Percentiles rank a stretch among this genome's conserved stretches.
Conservation (phyloP, 2,113 vertebrate species). For the Malaclemys terrapin region DNA sequence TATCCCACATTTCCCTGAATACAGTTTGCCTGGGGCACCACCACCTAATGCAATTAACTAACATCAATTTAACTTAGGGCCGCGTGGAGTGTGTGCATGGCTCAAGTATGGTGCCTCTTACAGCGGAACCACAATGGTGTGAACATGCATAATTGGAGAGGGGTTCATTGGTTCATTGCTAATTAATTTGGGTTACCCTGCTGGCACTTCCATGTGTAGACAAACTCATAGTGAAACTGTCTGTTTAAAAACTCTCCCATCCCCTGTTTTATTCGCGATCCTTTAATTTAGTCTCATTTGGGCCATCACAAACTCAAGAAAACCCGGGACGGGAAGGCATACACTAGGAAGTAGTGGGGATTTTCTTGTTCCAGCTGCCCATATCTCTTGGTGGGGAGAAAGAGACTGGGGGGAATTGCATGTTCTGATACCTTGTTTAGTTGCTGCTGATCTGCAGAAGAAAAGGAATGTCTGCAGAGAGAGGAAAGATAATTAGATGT, state of each 20-base stretch:
- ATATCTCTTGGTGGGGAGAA: not conserved
- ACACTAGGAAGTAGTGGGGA: not conserved
- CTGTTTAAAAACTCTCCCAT: not conserved
- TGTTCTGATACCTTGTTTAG: not conserved
- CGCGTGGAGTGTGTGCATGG: accelerated
- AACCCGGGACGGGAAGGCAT: not conserved
- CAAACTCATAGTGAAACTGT: not conserved
- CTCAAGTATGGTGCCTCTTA: not conserved
- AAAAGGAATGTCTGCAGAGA: not conserved
- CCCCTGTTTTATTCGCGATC: not conserved
- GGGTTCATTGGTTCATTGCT: too few species aligned
- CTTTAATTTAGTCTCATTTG: not conserved
- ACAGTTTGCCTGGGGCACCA: not conserved
- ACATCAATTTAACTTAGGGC: not conserved
- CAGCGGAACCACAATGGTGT: too few species aligned
- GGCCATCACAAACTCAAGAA: not conserved
- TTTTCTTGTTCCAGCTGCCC: not conserved
- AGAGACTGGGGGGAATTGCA: not conserved
- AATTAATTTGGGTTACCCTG: too few species aligned
- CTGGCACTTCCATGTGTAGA: too few species aligned
- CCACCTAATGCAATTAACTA: not conserved
- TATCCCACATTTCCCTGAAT: not conserved
- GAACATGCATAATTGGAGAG: too few species aligned
- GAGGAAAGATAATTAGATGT: not conserved
- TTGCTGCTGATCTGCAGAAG: not conserved